Percentiles rank a stretch among this genome's conserved stretches.
These are phyloP conservation scores for Mayetiola destructor DNA, from an alignment of 2,888 invertebrate species.

Conservation along the genomic window DNA sequence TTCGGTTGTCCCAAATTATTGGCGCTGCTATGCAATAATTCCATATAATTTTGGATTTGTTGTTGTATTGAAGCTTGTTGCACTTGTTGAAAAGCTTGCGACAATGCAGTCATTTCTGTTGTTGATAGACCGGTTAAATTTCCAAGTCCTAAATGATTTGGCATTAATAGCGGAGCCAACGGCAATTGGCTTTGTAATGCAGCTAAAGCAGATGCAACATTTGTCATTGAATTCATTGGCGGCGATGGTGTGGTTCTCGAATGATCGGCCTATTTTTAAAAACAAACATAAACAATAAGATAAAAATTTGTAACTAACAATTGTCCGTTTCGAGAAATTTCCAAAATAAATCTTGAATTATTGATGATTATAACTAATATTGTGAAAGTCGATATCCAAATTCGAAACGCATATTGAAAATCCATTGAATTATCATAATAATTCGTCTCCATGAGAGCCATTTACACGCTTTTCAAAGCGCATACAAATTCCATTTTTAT, in stretches of 20 bases:
- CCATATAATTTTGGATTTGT: slow-evolving; percentile 32
- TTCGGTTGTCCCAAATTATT: slow-evolving; percentile 9
- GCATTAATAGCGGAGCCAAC: slow-evolving; percentile 26
- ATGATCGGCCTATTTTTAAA: slow-evolving; percentile 13
- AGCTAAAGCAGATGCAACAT: slow-evolving; percentile 22
- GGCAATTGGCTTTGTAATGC: slow-evolving; percentile 26
- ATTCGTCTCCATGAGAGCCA: background rate
- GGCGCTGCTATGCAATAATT: slow-evolving; percentile 26
- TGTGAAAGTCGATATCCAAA: no score
- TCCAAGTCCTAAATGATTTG: slow-evolving; percentile 25
- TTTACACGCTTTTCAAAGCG: background rate
- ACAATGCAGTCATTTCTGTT: slow-evolving; percentile 22
- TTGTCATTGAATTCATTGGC: slow-evolving; percentile 23
- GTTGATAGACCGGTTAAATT: slow-evolving; percentile 25
- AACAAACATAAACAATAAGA: background rate
- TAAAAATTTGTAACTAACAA: background rate
- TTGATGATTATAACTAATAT: no score
- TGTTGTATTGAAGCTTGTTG: slow-evolving; percentile 25
- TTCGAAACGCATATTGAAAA: no score
- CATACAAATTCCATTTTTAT: slow-evolving; percentile 6
- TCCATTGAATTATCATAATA: no score
- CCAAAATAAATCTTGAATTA: no score
- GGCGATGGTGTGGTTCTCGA: slow-evolving; percentile 19
- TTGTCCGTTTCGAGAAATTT: background rate
- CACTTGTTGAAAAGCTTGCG: slow-evolving; percentile 25